phyloP scores from a whole-genome alignment of 1,140 invertebrate species.

The Ctenoplectra terminalis region DNA sequence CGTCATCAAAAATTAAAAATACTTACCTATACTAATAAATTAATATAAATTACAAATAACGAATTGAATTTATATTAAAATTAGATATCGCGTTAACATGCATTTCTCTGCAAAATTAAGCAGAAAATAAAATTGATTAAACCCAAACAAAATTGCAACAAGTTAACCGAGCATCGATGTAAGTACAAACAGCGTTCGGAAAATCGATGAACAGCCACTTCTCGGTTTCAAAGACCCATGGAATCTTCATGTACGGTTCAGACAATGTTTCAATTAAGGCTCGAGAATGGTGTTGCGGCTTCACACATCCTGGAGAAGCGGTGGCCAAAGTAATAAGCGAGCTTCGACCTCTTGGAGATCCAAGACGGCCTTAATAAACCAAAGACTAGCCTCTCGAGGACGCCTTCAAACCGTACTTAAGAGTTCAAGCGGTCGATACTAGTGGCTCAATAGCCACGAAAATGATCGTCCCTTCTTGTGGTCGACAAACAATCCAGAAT shows the following conservation, averaged over 20 bases:
- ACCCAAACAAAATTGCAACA: neutral
- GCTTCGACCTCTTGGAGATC: conserved; percentile 37
- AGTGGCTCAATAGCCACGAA: neutral
- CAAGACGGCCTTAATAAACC: conserved; percentile 56
- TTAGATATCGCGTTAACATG: too few species aligned
- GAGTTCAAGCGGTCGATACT: conserved; percentile 39
- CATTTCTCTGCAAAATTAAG: too few species aligned
- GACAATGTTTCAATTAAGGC: conserved; percentile 61
- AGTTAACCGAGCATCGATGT: neutral
- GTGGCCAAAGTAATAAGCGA: conserved; percentile 54
- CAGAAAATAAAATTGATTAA: too few species aligned
- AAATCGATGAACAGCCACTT: conserved; percentile 7
- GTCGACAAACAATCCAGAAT: conserved; percentile 5
- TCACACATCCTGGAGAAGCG: conserved; percentile 31
- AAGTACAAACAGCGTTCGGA: neutral
- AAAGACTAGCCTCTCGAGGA: conserved; percentile 39
- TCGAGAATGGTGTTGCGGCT: conserved; percentile 17
- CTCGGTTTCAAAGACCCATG: too few species aligned
- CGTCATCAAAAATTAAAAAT: too few species aligned
- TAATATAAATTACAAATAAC: too few species aligned
- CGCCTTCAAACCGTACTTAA: conserved; percentile 34
- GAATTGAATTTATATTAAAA: too few species aligned
- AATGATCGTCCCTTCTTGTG: neutral
- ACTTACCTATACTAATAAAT: too few species aligned
- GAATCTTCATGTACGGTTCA: conserved; percentile 42